Conservation (phyloP, 2,888 invertebrate species). For the Cerastis leucographa region DNA sequence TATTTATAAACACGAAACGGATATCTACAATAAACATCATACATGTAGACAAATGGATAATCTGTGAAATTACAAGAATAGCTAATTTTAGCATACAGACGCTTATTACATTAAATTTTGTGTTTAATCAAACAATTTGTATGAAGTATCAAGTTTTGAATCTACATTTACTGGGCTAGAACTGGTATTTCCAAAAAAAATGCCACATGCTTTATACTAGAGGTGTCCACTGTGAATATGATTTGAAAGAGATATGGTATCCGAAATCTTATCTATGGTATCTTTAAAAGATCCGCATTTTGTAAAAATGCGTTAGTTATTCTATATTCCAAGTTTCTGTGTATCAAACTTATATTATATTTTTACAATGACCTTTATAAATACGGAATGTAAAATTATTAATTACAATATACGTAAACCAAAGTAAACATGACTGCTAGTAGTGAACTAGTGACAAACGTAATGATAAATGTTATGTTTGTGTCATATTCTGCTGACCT, state of each 20-base stretch:
- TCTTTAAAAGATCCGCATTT: not conserved
- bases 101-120: slow-evolving; percentile 7
- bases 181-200: slow-evolving; percentile 6
- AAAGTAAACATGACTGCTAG: no score
- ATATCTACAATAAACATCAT: slow-evolving; percentile 27
- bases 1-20: slow-evolving; percentile 43
- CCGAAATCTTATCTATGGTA: not conserved
- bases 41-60: slow-evolving; percentile 24
- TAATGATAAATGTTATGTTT: slow-evolving; percentile 14
- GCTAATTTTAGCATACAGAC: slow-evolving; percentile 27
- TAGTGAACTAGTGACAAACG: slow-evolving; percentile 1
- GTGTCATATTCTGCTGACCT: slow-evolving; percentile 16
- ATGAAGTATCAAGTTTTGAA: slow-evolving; percentile 14
- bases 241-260: not conserved
- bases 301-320: not conserved
- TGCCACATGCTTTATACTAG: not conserved
- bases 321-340: not conserved
- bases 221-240: not conserved
- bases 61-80: slow-evolving; percentile 32
- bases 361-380: not conserved
- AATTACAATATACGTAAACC: not conserved
- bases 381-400: not conserved
- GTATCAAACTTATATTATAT: not conserved
- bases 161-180: not conserved
- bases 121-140: slow-evolving; percentile 44